Percentiles rank a stretch among this genome's conserved stretches.
phyloP scores from a whole-genome alignment of 2,113 vertebrate genomes.

The Paratilapia polleni region DNA sequence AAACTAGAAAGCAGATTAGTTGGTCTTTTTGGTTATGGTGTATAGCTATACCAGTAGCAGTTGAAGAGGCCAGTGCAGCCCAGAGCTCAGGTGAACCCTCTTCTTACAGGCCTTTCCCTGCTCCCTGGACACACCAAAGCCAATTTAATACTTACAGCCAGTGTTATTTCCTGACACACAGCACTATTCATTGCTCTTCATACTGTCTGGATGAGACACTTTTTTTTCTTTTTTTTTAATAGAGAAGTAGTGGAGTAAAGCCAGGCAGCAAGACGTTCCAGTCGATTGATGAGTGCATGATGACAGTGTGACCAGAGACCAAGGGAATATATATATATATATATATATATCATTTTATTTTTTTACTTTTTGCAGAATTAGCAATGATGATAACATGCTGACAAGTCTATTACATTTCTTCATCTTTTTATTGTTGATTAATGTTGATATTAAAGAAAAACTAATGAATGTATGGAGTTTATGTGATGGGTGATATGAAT shows the following conservation, averaged over 20 bases:
- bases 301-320: not conserved
- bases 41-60: slow-evolving; percentile 52
- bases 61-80: slow-evolving; percentile 53
- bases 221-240: slow-evolving; percentile 58
- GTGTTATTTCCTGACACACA: slow-evolving; percentile 55
- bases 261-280: slow-evolving; percentile 19
- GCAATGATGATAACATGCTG: not conserved
- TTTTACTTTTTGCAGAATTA: not conserved
- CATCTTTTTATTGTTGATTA: too few relatives aligned
- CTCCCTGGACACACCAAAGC: slow-evolving; percentile 48
- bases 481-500: not conserved
- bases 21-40: slow-evolving; percentile 1
- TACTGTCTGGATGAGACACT: slow-evolving; percentile 64
- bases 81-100: slow-evolving; percentile 41
- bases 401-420: not conserved
- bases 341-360: not conserved
- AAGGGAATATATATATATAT: not conserved
- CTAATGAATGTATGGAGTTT: not conserved
- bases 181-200: slow-evolving; percentile 73
- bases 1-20: slow-evolving; percentile 30
- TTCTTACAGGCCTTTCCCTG: slow-evolving; percentile 18
- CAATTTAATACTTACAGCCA: slow-evolving; percentile 66
- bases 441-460: not conserved
- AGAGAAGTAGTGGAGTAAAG: slow-evolving; percentile 34
- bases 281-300: slow-evolving; percentile 33